Percentiles rank a stretch among this genome's conserved stretches.
Evolutionary conservation across 2,888 invertebrate species (phyloP).

Genomic region (Megamerina dolium): DNA sequence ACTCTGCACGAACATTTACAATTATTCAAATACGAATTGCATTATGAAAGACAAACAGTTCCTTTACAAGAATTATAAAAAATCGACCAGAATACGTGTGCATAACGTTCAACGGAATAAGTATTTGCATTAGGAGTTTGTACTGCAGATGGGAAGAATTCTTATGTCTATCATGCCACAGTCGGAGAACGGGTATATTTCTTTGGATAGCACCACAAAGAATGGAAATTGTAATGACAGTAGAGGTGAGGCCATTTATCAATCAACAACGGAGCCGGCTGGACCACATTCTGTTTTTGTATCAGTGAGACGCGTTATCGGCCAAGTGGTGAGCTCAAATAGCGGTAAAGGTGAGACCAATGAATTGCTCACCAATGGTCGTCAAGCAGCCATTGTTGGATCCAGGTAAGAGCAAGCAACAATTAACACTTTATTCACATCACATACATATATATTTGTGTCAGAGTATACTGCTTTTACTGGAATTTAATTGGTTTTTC

Average conservation of each 20-base stretch:
- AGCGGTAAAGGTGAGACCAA: constrained; percentile 35
- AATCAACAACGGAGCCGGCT: constrained; percentile 49
- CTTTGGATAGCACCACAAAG: constrained; percentile 42
- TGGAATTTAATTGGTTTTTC: constrained; percentile 8
- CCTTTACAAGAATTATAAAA: too few species aligned
- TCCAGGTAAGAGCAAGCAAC: constrained; percentile 44
- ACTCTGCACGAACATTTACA: too few species aligned
- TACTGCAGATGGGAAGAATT: too few species aligned
- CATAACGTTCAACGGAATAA: too few species aligned
- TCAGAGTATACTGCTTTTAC: too few species aligned
- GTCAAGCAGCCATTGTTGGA: constrained; percentile 43
- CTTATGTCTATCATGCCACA: too few species aligned
- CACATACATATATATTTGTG: too few species aligned
- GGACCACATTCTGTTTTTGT: constrained; percentile 47
- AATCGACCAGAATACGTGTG: too few species aligned
- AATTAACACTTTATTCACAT: too few species aligned
- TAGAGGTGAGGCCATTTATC: constrained; percentile 44
- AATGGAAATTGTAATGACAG: constrained; percentile 33
- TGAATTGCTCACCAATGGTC: constrained; percentile 43
- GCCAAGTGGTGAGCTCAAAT: constrained; percentile 47
- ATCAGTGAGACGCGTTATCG: constrained; percentile 47
- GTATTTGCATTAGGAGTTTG: too few species aligned
- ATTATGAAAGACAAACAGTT: too few species aligned
- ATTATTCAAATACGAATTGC: too few species aligned
- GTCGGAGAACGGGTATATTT: constrained; percentile 48